Base-by-base conservation (phyloP, 1,140 invertebrate genomes). In the Drosophila jambulina region DNA sequence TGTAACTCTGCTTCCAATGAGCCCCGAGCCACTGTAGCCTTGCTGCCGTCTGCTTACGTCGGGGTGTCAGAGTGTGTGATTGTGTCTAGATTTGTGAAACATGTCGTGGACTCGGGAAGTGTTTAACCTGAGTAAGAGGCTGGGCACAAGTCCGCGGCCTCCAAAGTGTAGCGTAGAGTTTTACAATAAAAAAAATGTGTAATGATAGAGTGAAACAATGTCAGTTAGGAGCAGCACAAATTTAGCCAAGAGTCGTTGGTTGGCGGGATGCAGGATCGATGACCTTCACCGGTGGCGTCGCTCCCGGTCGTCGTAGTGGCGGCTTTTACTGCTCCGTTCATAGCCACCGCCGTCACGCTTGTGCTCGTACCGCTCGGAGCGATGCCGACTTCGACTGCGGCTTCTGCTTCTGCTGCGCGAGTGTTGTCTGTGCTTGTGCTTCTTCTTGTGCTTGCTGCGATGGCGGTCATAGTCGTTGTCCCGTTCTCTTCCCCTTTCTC, bases 361-460 rank as follows among this genome's bases (percentile, higher is more conserved):
- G 17, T 68, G 75, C 13, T 78, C 76, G 15, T 63, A 53, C 32
- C 75, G 36, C 32, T 76, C 72, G 23, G 71, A 64, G 0, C 72
- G 72, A 17, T 76, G 72, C 45, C 75, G 75, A 49, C 65, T 68
- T 38, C 74, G 77, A 68, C 85, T 91, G 40, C 61, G 71, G n/a
- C 84, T 85, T 40, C 85, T 72, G 45, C 87, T 92, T 9, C 91
- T 80, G 54, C 87, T 91, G 25, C 88, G 74, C 19, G 91, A 92
- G 71, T 67, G 71, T 53, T 92, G 82, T 32, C 83, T 72, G 36
- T 92, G 87, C 69, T 92, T 92, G 34, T 91, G 90, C 67, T 91
- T 92, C 53, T 88, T 92, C 71, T 92, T 92, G 57, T 92, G 91
- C 74, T 92, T 92, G 60, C 91, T 84, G 58, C 85, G 84, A 6